phyloP scores from a whole-genome alignment of 1,140 invertebrate species.

The Ectropis grisescens region DNA sequence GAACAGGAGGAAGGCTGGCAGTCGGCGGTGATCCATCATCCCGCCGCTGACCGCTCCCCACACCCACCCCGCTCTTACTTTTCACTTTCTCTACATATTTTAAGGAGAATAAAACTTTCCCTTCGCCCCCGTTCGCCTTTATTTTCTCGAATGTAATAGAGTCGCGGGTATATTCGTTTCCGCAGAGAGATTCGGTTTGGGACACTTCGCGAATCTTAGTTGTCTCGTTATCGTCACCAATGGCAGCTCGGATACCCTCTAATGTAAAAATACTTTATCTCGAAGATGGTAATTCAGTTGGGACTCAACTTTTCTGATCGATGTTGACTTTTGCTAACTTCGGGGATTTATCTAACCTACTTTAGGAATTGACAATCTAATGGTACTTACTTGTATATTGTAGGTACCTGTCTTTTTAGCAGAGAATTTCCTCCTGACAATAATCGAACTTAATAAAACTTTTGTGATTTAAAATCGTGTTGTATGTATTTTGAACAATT shows the following conservation, averaged over 20 bases:
- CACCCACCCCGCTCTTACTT: conserved; percentile 49
- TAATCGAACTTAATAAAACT: no score
- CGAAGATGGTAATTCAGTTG: conserved; percentile 21
- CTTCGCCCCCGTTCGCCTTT: conserved; percentile 37
- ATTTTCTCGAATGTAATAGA: conserved; percentile 43
- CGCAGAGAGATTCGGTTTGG: conserved; percentile 2
- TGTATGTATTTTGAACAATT: no score
- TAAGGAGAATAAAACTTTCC: conserved; percentile 65
- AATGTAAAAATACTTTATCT: conserved; percentile 25
- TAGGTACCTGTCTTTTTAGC: no score
- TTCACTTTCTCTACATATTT: conserved; percentile 70
- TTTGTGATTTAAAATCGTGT: no score
- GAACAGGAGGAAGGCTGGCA: conserved; percentile 45
- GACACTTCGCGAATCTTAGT: conserved; percentile 31
- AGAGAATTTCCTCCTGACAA: no score
- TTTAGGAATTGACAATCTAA: no score
- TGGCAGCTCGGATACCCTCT: conserved; percentile 20
- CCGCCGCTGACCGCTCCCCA: conserved; percentile 52
- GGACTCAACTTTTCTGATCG: conserved; percentile 14
- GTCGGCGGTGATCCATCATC: conserved; percentile 61
- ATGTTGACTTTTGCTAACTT: no score
- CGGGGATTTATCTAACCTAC: no score
- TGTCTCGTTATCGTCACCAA: conserved; percentile 31
- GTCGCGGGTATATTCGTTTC: conserved; percentile 12
- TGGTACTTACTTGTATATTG: no score